Base-by-base conservation (phyloP, 92 coral and sea anemone genomes). In the Palythoa caribaeorum region DNA sequence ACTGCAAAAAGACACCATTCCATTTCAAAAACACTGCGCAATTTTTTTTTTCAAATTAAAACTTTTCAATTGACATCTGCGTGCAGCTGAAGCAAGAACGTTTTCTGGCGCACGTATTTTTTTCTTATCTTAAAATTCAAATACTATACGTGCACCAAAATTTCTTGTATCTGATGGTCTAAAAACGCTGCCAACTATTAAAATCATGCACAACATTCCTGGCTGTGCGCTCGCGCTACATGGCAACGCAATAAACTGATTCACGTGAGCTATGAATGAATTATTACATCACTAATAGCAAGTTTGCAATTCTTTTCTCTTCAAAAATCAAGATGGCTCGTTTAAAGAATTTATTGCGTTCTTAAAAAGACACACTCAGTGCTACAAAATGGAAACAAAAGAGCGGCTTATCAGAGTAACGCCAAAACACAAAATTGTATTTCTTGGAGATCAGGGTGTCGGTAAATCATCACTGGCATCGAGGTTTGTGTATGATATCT, bases 361-460 rank as follows among this genome's bases (percentile, higher is more conserved):
- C 66, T 20, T 65, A n/a, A 28, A 44, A 44, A 44, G 50, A 44
- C 2, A 44, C 50, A 47, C 37, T 81, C 28, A 28, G 28, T 12
- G 39, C 38, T 81, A 38, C 48, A 20, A 68, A n/a, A 81, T 81
- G 86, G 86, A 68, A 40, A 68, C 36, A 11, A 81, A 52, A 0
- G 71, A 81, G 51, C 38, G 38, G n/a, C 2, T 21, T 21, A 19
- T 81, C 39, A 62, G 47, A 65, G 39, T 81, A 40, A 40, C 83
- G 63, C 93, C 88, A 16, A 92, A 88, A 79, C 97, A 94, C 62
- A 97, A 97, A 74, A 83, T 97, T 10, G 96, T 97, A 14, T 93
- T 97, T 40, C 90, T 97, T 6, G 99, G 99, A 47, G 98, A 97
- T 50, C 98, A 95, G 88, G 97, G 99, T 1, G 98, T 97, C 21